Percentiles rank a stretch among this genome's conserved stretches.
Evolutionary conservation across 2,888 invertebrate genomes (phyloP).

Genomic region (Torymus tubicola): DNA sequence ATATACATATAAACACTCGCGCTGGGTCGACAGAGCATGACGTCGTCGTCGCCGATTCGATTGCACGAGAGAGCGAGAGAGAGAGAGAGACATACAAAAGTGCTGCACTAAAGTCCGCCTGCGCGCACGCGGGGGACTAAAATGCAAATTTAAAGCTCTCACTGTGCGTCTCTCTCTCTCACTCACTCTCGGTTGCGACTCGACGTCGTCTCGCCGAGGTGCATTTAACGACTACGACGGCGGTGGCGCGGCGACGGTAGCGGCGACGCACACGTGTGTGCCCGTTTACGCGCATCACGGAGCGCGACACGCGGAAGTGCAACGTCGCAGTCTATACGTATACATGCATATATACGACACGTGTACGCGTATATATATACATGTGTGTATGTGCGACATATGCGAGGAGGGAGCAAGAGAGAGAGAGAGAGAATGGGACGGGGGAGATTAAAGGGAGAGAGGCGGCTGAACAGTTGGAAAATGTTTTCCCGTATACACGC

Average conservation of each 20-base stretch:
- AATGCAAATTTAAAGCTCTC: constrained; percentile 50
- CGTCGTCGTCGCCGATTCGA: constrained; percentile 7
- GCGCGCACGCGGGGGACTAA: constrained; percentile 6
- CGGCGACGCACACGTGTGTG: neutral
- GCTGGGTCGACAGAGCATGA: too few relatives aligned
- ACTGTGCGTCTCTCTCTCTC: neutral
- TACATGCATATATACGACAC: neutral
- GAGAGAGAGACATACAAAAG: neutral
- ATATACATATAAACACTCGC: too few relatives aligned
- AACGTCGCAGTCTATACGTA: constrained; percentile 1
- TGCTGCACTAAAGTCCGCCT: constrained; percentile 26
- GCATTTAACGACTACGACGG: constrained; percentile 47
- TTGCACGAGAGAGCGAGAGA: too few relatives aligned
- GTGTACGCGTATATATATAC: neutral
- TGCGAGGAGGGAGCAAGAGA: too few relatives aligned
- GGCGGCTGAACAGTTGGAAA: constrained; percentile 38
- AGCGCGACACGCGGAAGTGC: constrained; percentile 28
- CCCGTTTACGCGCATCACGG: neutral
- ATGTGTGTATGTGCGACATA: too few relatives aligned
- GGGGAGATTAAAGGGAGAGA: constrained; percentile 44
- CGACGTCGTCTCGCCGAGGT: constrained; percentile 37
- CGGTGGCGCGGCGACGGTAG: too few relatives aligned
- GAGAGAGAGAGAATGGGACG: neutral
- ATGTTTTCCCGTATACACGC: constrained; percentile 20
- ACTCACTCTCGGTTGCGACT: constrained; percentile 10